Percentiles rank a stretch among this genome's conserved stretches.
Evolutionary conservation across 1,140 invertebrate species (phyloP).

Genomic region (Plutomurus gul): DNA sequence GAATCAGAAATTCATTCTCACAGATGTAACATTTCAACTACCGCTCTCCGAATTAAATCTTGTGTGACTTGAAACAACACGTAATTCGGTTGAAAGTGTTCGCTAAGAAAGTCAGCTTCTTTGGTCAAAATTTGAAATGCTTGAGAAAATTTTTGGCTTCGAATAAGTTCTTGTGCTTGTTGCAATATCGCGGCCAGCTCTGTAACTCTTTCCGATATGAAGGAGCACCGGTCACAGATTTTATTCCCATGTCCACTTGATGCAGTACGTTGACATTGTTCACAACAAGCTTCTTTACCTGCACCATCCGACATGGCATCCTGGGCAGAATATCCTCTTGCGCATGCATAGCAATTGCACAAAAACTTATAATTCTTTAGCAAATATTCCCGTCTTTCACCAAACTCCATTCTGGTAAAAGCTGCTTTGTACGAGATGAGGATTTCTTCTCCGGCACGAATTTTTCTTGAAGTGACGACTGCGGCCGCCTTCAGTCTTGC

Average conservation of each 20-base stretch:
- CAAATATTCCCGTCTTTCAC: constrained; percentile 10
- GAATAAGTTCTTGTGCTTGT: not conserved
- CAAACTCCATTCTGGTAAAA: not conserved
- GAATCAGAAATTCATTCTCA: too few species aligned
- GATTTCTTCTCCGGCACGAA: constrained; percentile 17
- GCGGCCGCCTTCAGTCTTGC: not conserved
- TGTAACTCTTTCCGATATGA: not conserved
- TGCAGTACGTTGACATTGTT: not conserved
- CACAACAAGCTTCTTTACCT: too few species aligned
- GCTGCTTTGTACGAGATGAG: constrained; percentile 18
- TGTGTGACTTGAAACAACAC: not conserved
- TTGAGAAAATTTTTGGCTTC: not conserved
- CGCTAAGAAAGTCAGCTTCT: constrained; percentile 4
- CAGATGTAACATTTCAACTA: not conserved
- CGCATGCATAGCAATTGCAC: constrained; percentile 32
- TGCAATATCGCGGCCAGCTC: not conserved
- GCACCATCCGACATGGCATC: not conserved
- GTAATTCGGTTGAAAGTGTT: not conserved
- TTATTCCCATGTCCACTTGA: not conserved
- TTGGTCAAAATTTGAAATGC: not conserved
- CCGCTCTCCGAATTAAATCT: constrained; percentile 8
- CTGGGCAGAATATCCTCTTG: not conserved
- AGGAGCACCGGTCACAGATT: not conserved
- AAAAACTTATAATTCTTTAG: constrained; percentile 28
- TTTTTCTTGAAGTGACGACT: not conserved